Evolutionary conservation across 2,113 vertebrate species (phyloP), one percentile per base, ranked within the genome.

Genomic region (Campylomormyrus numenius): DNA sequence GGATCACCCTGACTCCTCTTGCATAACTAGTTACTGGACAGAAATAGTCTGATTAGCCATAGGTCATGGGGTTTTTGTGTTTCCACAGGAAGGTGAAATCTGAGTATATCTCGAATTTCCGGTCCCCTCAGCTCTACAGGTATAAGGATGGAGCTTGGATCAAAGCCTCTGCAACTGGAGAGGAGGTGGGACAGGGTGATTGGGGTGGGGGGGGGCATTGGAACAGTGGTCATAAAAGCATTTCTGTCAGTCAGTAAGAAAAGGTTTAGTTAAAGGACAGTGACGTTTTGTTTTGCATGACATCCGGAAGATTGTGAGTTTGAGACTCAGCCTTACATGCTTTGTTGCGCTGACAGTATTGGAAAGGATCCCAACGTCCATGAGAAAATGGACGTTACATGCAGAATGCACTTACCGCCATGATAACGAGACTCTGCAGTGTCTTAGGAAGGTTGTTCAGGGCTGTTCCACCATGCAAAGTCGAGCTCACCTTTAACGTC

Each of bases 51-150:
- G 49, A n/a, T 53, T 48, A 87, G 13, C 7, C 19, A n/a, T 42
- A n/a, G 39, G 15, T 46, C 19, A n/a, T 45, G 48, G 15, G 2
- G 6, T 87, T 90, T 91, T 42, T 88, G 42, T 90, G 39, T 89
- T n/a, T 35, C 84, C 66, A n/a, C 86, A 97, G 97, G 93, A 97
- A 95, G 90, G 91, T 95, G 92, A 97, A 96, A 91, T 96, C 97
- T 85, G 97, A 98, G 93, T 98, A 98, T 90, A 96, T 94, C 92
- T 95, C 96, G 90, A 97, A 97, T 91, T 98, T 97, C 94, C 94
- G 96, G 89, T 97, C 97, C 91, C 97, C 97, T 27, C 90, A 95
- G 88, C 96, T 96, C 21, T 97, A 97, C 94, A 92, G 94, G 27
- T 97, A 96, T 90, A 96, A 94, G 94, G 95, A 96, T 31, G 97